Evolutionary conservation across 2,888 invertebrate species (phyloP).

Genomic region (Synergus laeviventris): DNA sequence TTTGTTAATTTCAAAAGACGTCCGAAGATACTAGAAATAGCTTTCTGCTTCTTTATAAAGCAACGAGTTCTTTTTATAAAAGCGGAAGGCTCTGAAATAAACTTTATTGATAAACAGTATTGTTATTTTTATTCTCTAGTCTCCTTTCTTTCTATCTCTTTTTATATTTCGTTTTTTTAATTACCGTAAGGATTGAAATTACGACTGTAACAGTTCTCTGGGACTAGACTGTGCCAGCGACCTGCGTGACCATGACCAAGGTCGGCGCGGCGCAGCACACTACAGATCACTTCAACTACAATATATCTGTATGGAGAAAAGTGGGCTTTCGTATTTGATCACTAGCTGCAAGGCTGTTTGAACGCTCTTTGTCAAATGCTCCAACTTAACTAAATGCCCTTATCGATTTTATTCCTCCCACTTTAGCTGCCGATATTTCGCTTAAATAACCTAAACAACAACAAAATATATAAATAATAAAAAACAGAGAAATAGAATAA

Average conservation of each 20-base stretch:
- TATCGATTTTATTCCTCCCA: conserved; percentile 17
- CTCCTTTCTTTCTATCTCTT: too few relatives aligned
- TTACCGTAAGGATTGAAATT: neutral
- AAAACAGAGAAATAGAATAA: too few relatives aligned
- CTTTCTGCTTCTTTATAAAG: too few relatives aligned
- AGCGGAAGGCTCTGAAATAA: neutral
- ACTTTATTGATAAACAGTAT: neutral
- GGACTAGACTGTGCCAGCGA: conserved; percentile 18
- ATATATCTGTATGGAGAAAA: conserved; percentile 8
- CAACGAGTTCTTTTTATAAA: neutral
- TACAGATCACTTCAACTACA: conserved; percentile 22
- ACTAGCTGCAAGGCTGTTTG: conserved; percentile 14
- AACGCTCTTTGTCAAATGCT: neutral
- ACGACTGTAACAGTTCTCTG: neutral
- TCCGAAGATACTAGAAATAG: too few relatives aligned
- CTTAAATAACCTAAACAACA: too few relatives aligned
- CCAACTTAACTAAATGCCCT: neutral
- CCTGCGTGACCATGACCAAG: conserved; percentile 34
- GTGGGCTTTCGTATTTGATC: conserved; percentile 21
- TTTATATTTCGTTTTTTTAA: neutral
- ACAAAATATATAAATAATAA: too few relatives aligned
- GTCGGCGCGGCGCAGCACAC: conserved; percentile 33
- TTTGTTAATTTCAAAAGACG: too few relatives aligned
- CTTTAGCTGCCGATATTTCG: too few relatives aligned
- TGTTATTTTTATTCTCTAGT: too few relatives aligned